A percentile compares a stretch with the other conserved stretches of the same genome.
Evolutionary conservation across 2,888 invertebrate species (phyloP).

Genomic region (Gortyna flavago): DNA sequence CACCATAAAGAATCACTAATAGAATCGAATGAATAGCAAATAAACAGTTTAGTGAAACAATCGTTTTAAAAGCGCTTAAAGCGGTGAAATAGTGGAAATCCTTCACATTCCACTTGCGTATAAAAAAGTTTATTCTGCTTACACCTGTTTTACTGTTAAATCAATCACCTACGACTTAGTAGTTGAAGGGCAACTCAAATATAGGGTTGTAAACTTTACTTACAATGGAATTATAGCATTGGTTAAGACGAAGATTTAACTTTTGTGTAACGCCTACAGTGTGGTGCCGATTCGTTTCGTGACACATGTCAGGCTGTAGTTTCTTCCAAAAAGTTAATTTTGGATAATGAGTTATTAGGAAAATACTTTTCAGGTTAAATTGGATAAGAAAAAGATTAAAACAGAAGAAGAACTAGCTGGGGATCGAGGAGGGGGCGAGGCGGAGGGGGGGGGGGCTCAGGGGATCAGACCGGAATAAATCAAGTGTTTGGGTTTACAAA

Average conservation of each 20-base stretch:
- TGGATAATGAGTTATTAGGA: too few species aligned
- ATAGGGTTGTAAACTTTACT: conserved; percentile 23
- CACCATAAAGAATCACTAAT: conserved; percentile 21
- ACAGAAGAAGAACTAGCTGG: too few species aligned
- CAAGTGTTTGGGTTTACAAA: too few species aligned
- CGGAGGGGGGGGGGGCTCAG: too few species aligned
- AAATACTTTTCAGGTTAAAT: too few species aligned
- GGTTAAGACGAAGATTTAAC: conserved; percentile 1
- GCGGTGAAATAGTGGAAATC: conserved; percentile 4
- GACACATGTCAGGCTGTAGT: too few species aligned
- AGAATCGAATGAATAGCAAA: conserved; percentile 24
- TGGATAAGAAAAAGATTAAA: too few species aligned
- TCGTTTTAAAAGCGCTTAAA: conserved; percentile 25
- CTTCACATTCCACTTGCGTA: background rate
- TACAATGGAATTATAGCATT: conserved; percentile 26
- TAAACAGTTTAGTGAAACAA: conserved; percentile 10
- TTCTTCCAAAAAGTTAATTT: conserved; percentile 1
- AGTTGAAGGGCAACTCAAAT: conserved; percentile 29
- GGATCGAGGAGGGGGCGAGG: too few species aligned
- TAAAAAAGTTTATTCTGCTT: conserved; percentile 24
- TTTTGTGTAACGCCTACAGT: background rate
- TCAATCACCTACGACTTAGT: conserved; percentile 24
- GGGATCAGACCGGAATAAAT: too few species aligned
- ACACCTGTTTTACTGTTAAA: conserved; percentile 46
- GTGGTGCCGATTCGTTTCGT: background rate